Conservation (phyloP, 2,113 vertebrate species). For the Xiphophorus maculatus region DNA sequence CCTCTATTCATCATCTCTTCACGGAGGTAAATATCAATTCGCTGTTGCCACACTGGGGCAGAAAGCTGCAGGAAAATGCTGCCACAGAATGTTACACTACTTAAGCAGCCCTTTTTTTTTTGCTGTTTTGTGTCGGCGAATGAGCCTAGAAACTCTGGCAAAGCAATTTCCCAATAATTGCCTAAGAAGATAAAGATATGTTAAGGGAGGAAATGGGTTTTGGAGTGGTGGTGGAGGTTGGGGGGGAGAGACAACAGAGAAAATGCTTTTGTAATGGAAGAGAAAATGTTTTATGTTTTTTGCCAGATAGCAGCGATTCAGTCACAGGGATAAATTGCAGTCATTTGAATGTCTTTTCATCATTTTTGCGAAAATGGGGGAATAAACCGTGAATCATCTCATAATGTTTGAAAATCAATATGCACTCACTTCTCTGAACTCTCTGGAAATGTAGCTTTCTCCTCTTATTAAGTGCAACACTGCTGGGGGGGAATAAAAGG, state of each 20-base stretch:
- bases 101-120: background rate
- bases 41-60: slow-evolving; percentile 3
- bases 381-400: slow-evolving; percentile 43
- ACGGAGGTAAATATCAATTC: slow-evolving; percentile 33
- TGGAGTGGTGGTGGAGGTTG: background rate
- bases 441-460: background rate
- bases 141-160: slow-evolving; percentile 17
- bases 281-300: slow-evolving; percentile 40
- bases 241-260: slow-evolving; percentile 20
- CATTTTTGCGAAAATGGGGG: slow-evolving; percentile 32
- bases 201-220: slow-evolving; percentile 43
- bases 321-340: slow-evolving; percentile 24
- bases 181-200: slow-evolving; percentile 34
- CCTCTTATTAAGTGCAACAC: background rate
- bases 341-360: slow-evolving; percentile 45
- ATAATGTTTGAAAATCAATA: slow-evolving; percentile 29
- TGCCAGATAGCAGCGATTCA: slow-evolving; percentile 31
- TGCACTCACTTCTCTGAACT: slow-evolving; percentile 2
- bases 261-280: slow-evolving; percentile 46
- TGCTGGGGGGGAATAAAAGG: too few species aligned
- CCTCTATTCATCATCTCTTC: slow-evolving; percentile 53
- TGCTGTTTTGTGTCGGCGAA: slow-evolving; percentile 11
- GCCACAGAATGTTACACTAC: slow-evolving; percentile 12
- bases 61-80: slow-evolving; percentile 6
- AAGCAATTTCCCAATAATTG: slow-evolving; percentile 51